A percentile compares a stretch with the other conserved stretches of the same genome.
Conservation (phyloP, 2,797 vertebrate genomes). For the Chelon auratus region DNA sequence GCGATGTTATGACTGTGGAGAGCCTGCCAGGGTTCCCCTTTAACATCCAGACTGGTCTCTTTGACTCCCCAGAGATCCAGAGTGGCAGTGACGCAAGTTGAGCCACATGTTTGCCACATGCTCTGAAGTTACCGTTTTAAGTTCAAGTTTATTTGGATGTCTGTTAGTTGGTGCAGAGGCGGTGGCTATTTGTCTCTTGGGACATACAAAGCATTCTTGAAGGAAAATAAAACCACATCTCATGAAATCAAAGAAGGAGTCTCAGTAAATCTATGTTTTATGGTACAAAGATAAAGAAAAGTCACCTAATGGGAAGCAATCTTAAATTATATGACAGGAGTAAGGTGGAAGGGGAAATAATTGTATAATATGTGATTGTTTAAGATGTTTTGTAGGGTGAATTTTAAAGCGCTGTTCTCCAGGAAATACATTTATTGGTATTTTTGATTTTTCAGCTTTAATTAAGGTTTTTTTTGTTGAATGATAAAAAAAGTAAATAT, state of each 20-base stretch:
- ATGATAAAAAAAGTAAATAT: no score
- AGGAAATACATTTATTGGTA: no score
- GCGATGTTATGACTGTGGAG: slow-evolving; percentile 68
- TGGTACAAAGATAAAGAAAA: not conserved
- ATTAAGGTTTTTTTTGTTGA: no score
- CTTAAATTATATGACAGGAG: no score
- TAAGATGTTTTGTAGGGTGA: not conserved
- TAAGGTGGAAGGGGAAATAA: not conserved
- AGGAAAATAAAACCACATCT: slow-evolving; percentile 18
- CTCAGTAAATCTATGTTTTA: slow-evolving; percentile 6
- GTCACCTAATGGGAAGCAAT: not conserved
- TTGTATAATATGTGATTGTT: not conserved
- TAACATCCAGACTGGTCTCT: slow-evolving; percentile 38
- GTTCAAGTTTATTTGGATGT: slow-evolving; percentile 66
- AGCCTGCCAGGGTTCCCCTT: slow-evolving; percentile 27
- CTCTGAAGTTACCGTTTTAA: slow-evolving; percentile 37
- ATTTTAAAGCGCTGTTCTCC: no score
- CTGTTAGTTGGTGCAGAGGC: slow-evolving; percentile 45
- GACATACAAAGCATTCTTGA: slow-evolving; percentile 35
- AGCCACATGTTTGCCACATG: slow-evolving; percentile 68
- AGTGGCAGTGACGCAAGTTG: slow-evolving; percentile 30
- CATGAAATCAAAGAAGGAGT: slow-evolving; percentile 16
- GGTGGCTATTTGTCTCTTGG: slow-evolving; percentile 32
- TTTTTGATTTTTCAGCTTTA: no score
- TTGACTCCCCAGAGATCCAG: slow-evolving; percentile 35